A percentile compares a stretch with the other conserved stretches of the same genome.
These are phyloP conservation scores for Sarotherodon lohbergeri DNA, from an alignment of 2,113 vertebrate genomes.

Conservation along the genomic window DNA sequence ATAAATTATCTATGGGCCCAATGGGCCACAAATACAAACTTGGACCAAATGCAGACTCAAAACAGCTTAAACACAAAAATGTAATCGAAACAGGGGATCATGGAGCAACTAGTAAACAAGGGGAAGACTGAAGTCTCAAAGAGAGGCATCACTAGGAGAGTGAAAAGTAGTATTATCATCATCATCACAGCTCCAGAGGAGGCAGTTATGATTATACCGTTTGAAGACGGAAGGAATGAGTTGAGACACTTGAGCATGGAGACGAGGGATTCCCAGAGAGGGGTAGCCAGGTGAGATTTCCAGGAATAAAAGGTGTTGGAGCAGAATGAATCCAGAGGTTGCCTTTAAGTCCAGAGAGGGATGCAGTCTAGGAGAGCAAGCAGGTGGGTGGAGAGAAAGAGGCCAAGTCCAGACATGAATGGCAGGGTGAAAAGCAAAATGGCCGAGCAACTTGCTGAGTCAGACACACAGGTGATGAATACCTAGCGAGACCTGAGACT, in stretches of 20 bases:
- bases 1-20: neutral
- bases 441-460: neutral
- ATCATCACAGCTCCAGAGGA: neutral
- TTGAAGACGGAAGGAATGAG: neutral
- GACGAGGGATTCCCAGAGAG: neutral
- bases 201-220: neutral
- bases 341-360: neutral
- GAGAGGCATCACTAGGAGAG: neutral
- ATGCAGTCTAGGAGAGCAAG: neutral
- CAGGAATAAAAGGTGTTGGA: neutral
- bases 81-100: neutral
- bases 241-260: neutral
- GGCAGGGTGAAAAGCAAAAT: neutral
- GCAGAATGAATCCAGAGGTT: neutral
- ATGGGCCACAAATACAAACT: neutral
- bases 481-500: neutral
- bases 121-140: neutral
- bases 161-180: neutral
- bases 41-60: neutral
- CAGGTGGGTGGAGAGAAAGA: neutral
- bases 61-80: neutral
- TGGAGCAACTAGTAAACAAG: neutral
- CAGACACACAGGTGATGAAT: neutral
- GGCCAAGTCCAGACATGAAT: neutral
- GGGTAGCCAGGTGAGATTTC: neutral